Percentiles rank a stretch among this genome's conserved stretches.
These are phyloP conservation scores for Epicampocera succincta DNA, from an alignment of 2,888 invertebrate genomes.

Conservation along the genomic window DNA sequence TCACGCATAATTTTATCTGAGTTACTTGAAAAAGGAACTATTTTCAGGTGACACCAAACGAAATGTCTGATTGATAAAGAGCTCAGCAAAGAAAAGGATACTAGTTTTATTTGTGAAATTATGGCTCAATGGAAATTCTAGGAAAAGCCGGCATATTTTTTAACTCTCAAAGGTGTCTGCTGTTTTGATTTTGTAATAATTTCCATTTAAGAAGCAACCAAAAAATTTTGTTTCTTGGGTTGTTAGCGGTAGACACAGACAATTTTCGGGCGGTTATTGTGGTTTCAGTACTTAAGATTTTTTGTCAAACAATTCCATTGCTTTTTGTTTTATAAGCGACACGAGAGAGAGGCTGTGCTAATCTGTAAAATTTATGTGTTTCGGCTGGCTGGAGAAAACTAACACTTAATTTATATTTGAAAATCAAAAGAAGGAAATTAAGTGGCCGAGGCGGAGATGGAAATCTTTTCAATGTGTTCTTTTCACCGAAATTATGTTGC, in stretches of 20 bases:
- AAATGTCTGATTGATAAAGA: slow-evolving; percentile 59
- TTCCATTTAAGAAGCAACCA: slow-evolving; percentile 58
- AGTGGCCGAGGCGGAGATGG: slow-evolving; percentile 42
- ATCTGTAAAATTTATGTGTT: slow-evolving; percentile 78
- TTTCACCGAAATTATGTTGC: slow-evolving; percentile 3
- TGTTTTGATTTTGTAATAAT: slow-evolving; percentile 67
- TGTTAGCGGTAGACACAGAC: slow-evolving; percentile 59
- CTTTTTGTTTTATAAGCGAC: slow-evolving; percentile 11
- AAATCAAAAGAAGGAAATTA: slow-evolving; percentile 16
- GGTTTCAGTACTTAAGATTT: slow-evolving; percentile 72
- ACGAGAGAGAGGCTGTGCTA: slow-evolving; percentile 66
- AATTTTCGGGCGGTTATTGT: slow-evolving; percentile 72
- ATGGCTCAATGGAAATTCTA: slow-evolving; percentile 77
- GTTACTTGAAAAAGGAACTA: slow-evolving; percentile 3
- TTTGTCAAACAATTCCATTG: slow-evolving; percentile 17
- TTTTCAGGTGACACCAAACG: slow-evolving; percentile 60
- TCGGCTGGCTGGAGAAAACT: slow-evolving; percentile 60
- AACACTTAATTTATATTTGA: slow-evolving; percentile 11
- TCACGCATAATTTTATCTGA: slow-evolving; percentile 50
- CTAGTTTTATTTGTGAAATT: slow-evolving; percentile 10
- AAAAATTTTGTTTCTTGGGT: slow-evolving; percentile 18
- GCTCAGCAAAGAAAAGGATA: slow-evolving; percentile 30
- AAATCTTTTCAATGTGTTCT: slow-evolving; percentile 34
- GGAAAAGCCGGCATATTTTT: slow-evolving; percentile 70
- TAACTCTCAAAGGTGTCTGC: slow-evolving; percentile 62